Evolutionary conservation across 2,113 vertebrate genomes (phyloP), one percentile per base, ranked within the genome.

Genomic region (Sterrhoptilus dennistouni): DNA sequence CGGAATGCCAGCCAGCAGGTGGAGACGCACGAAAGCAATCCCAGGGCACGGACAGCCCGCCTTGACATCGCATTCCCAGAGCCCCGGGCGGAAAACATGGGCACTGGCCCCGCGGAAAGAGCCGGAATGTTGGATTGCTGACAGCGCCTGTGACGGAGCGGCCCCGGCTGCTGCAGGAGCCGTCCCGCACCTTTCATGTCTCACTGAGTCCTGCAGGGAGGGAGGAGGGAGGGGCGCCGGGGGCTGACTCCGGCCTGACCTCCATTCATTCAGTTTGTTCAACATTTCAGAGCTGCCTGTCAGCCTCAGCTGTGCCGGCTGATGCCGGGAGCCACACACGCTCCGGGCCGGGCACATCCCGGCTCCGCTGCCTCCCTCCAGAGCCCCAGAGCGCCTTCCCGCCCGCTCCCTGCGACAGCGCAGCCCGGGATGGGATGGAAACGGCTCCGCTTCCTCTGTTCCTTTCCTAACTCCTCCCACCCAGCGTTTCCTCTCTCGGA

Each of bases 11-110:
- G 90, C 97, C 96, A 97, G 97, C 96, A 97, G 97, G 96, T 97
- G 97, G 96, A 97, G 97, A 97, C 93, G 94, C 97, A 95, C 16
- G 95, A 97, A 97, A 97, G 93, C 89, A 84, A 94, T 97, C 96
- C 95, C 91, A 4, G 6, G 8, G 49, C 95, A 38, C 8, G 68
- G 86, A 24, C 87, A 21, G 74, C 4, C 90, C 49, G 93, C 94
- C 59, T 54, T 65, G 90, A 66, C 83, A 87, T 38, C 83, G 91
- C 87, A 59, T 94, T 97, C 94, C 96, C 96, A 78, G 7, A 63
- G 94, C 89, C 87, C 89, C 70, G 77, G 90, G 93, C 87, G n/a
- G 57, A 33, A 33, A 88, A 83, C 5, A 36, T 29, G 84, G 90
- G 71, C 18, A 31, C 22, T 18, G 76, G 65, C 92, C 69, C 61